Percentiles rank a stretch among this genome's conserved stretches.
Evolutionary conservation across 2,888 invertebrate genomes (phyloP).

Genomic region (Tholera decimalis): DNA sequence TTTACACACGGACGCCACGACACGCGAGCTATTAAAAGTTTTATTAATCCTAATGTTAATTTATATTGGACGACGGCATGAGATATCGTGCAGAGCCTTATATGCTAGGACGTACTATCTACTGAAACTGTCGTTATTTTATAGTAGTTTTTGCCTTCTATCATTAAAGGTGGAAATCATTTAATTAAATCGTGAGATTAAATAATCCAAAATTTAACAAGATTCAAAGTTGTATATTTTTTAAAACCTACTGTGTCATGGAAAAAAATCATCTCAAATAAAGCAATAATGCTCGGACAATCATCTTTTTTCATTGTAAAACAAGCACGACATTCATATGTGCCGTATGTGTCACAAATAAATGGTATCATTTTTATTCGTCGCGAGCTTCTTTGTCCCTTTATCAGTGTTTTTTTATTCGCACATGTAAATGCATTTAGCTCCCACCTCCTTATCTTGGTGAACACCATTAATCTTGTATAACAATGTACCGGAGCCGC

Average conservation of each 20-base stretch:
- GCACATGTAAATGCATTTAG: constrained; percentile 91
- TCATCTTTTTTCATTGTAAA: constrained; percentile 4
- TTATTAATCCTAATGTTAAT: constrained; percentile 61
- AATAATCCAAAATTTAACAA: neutral
- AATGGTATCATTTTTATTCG: constrained; percentile 80
- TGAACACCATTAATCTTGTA: constrained; percentile 90
- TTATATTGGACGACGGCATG: constrained; percentile 57
- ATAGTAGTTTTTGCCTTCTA: constrained; percentile 8
- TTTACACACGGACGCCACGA: constrained; percentile 73
- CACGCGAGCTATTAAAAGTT: constrained; percentile 63
- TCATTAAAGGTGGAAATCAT: constrained; percentile 2
- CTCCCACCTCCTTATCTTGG: constrained; percentile 88
- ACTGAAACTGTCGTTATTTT: constrained; percentile 26
- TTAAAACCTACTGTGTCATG: too few relatives aligned
- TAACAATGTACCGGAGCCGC: constrained; percentile 86
- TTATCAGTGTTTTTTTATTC: constrained; percentile 88
- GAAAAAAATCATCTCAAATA: too few relatives aligned
- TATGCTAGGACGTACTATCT: constrained; percentile 25
- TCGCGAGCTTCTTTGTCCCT: constrained; percentile 85
- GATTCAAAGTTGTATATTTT: neutral
- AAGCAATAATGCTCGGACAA: constrained; percentile 1
- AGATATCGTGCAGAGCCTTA: constrained; percentile 56
- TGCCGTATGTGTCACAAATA: constrained; percentile 69
- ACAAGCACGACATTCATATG: constrained; percentile 18
- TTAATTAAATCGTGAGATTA: neutral